Evolutionary conservation across 2,113 vertebrate species (phyloP), one percentile per base, ranked within the genome.

Genomic region (Notothenia rossii): DNA sequence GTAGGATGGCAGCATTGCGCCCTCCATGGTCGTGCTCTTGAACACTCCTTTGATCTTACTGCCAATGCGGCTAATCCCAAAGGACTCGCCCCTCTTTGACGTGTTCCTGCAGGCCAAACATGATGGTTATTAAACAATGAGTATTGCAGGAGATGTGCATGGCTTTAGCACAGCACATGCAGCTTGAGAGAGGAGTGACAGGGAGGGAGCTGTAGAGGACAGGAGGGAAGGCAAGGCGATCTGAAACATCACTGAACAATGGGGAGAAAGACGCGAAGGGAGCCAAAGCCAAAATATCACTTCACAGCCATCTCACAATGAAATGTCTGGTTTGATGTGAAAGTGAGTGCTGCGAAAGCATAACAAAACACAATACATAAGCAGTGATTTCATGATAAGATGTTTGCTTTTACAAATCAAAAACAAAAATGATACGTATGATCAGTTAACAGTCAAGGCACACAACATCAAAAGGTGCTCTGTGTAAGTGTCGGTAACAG

Each of bases 21-120:
- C 98, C 86, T 99, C 98, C 98, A 99, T 97, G 4, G 98, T 97
- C 33, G 97, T 98, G 84, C 97, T 99, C 93, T 98, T 99, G 91
- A 99, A 99, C 8, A 99, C 98, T 25, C 97, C 97, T 94, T 99
- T 99, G 83, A 99, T 97, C 94, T 98, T 99, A 86, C 95, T 99
- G 84, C 98, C 97, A 84, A 99, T 98, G 93, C 94, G 97, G 91
- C 97, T 96, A 91, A 99, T 99, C 79, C 97, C 98, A 86, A 98
- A 99, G 1, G 97, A 96, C 88, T 99, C 98, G 83, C 97, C 97
- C 91, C 97, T 96, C 91, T 97, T 99, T 54, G 97, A 97, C 9
- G 96, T 96, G 89, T 90, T 96, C 95, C 98, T 99, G 90, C 81
- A 79, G 84, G 71, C 60, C 81, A 70, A 62, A 89, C 29, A 61